Percentiles rank a stretch among this genome's conserved stretches.
Conservation (phyloP, 1,140 invertebrate species). For the Centruroides vittatus region DNA sequence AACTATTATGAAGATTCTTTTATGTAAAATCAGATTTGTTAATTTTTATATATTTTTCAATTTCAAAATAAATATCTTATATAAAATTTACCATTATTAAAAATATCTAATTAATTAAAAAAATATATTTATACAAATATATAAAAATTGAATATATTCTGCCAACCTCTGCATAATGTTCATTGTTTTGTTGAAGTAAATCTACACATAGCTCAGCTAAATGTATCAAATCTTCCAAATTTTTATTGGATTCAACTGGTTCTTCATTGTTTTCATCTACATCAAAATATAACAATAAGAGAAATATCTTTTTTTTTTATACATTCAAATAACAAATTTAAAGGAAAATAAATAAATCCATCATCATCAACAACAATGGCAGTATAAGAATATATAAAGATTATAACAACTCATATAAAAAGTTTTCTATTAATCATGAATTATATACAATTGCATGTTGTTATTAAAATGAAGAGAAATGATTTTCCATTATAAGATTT, state of each 20-base stretch:
- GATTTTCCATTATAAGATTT: no score
- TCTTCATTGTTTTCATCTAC: slow-evolving; percentile 37
- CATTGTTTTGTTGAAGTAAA: slow-evolving; percentile 96
- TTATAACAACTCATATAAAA: no score
- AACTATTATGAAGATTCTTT: no score
- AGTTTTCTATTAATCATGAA: no score
- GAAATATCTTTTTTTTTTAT: no score
- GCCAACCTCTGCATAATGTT: slow-evolving; percentile 97
- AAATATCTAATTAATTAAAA: not conserved
- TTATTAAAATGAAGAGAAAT: no score
- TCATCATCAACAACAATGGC: not conserved
- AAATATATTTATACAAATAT: not conserved
- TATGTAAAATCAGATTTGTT: no score
- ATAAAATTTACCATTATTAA: not conserved
- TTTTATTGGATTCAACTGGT: slow-evolving; percentile 59
- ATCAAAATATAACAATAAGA: no score
- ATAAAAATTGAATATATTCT: not conserved
- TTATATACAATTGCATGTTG: no score
- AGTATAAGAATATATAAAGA: not conserved
- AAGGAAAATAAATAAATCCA: not conserved
- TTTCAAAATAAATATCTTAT: not conserved
- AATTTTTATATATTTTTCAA: no score
- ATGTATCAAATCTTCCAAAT: slow-evolving; percentile 92
- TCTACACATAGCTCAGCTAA: slow-evolving; percentile 96
- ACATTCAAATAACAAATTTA: no score